Evolutionary conservation across 2,888 invertebrate genomes (phyloP), one percentile per base, ranked within the genome.

Genomic region (Pseudococcus viburni): DNA sequence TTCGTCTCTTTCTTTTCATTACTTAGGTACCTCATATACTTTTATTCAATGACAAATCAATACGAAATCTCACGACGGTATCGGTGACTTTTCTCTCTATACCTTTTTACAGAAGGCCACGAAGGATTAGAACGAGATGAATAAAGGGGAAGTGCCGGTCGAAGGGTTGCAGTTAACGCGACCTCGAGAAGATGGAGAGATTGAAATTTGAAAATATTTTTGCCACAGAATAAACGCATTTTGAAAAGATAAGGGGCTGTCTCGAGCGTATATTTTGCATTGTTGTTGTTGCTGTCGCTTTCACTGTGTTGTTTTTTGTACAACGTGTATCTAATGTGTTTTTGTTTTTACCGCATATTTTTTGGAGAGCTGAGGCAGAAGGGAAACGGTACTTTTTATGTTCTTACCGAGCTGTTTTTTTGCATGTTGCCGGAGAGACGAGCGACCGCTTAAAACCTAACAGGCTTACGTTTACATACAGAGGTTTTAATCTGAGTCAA

Each of bases 1-100:
- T 73, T 73, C 33, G n/a, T 15, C 33, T 73, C 17, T 73, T 73
- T 73, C 33, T 73, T 73, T 73, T 73, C 73, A 73, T 73, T 73
- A 64, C 19, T 19, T 51, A 33, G 26, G 26, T 33, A 33, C 42
- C 48, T 68, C 6, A 73, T 73, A 33, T 73, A 33, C 19, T 64
- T 64, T 64, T 64, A 64, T 64, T 64, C 64, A 22, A 64, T 64
- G 64, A 64, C 22, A 22, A 64, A 64, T 64, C 64, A 64, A 64
- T 64, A 64, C 22, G 22, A 64, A 64, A 64, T 64, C 64, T 64
- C 22, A 64, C 19, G 11, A 22, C 64, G 22, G 22, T 64, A 64
- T 64, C 64, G 22, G 22, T 22, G 19, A 64, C 64, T 64, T 64
- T 59, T 64, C 64, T 22, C 12, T 64, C n/a, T 19, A 42, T n/a